phyloP scores from a whole-genome alignment of 2,797 vertebrate species.

The Oophaga sylvatica region DNA sequence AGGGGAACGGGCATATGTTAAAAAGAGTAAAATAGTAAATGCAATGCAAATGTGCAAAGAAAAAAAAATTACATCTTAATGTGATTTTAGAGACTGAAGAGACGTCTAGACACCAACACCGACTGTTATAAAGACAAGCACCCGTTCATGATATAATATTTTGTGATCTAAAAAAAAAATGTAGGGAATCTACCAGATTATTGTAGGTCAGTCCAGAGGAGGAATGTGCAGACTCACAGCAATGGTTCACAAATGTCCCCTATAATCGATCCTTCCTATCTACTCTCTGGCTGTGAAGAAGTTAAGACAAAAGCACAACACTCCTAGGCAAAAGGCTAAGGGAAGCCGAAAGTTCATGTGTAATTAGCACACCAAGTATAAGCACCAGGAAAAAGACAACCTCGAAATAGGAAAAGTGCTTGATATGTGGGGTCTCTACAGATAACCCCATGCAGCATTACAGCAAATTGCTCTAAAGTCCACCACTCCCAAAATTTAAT shows the following conservation, averaged over 20 bases:
- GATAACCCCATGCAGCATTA: conserved; percentile 26
- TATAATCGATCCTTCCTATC: not conserved
- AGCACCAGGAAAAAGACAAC: conserved; percentile 46
- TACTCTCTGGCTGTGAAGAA: conserved; percentile 38
- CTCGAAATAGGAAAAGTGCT: conserved; percentile 52
- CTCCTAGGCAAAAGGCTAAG: conserved; percentile 1
- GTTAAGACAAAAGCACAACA: conserved; percentile 8
- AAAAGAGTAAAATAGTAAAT: not conserved
- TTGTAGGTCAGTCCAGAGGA: not conserved
- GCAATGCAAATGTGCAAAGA: not conserved
- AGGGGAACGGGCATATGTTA: not conserved
- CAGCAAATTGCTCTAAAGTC: not conserved
- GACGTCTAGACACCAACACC: not conserved
- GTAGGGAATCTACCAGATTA: not conserved
- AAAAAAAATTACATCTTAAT: not conserved
- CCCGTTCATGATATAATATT: conserved; percentile 18
- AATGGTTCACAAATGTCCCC: not conserved
- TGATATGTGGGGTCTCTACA: not conserved
- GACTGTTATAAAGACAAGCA: not conserved
- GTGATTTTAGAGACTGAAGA: not conserved
- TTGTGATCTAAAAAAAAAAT: conserved; percentile 5
- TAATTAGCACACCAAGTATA: conserved; percentile 5
- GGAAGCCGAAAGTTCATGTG: conserved; percentile 13
- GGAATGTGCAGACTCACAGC: not conserved
- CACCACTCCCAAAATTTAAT: not conserved